phyloP scores from a whole-genome alignment of 2,797 vertebrate genomes.

The Microtus obscurus region DNA sequence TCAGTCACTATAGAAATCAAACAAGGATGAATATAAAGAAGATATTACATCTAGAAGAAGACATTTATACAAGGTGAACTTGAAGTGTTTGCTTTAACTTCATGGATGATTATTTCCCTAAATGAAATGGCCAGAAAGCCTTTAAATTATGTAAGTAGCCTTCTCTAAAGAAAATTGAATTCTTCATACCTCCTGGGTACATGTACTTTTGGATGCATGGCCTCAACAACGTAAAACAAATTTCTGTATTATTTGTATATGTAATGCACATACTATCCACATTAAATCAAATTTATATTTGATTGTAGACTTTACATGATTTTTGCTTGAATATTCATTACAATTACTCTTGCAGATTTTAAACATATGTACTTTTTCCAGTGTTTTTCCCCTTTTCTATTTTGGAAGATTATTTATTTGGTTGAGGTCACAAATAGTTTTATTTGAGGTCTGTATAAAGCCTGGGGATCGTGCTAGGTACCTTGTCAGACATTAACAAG shows the following conservation, averaged over 20 bases:
- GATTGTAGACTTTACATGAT: neutral
- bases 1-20: neutral
- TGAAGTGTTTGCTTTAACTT: neutral
- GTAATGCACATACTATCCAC: neutral
- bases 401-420: constrained; percentile 33
- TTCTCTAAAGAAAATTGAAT: neutral
- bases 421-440: neutral
- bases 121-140: neutral
- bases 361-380: neutral
- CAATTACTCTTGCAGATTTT: neutral
- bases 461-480: neutral
- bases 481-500: neutral
- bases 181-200: neutral
- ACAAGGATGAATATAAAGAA: neutral
- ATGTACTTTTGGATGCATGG: neutral
- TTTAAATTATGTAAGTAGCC: neutral
- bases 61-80: neutral
- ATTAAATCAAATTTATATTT: constrained; percentile 16
- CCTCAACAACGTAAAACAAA: neutral
- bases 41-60: neutral
- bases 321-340: neutral
- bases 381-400: neutral
- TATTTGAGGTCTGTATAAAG: neutral
- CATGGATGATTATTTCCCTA: neutral
- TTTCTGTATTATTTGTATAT: neutral